phyloP scores from a whole-genome alignment of 1,140 invertebrate species.

The Triops longicaudatus region DNA sequence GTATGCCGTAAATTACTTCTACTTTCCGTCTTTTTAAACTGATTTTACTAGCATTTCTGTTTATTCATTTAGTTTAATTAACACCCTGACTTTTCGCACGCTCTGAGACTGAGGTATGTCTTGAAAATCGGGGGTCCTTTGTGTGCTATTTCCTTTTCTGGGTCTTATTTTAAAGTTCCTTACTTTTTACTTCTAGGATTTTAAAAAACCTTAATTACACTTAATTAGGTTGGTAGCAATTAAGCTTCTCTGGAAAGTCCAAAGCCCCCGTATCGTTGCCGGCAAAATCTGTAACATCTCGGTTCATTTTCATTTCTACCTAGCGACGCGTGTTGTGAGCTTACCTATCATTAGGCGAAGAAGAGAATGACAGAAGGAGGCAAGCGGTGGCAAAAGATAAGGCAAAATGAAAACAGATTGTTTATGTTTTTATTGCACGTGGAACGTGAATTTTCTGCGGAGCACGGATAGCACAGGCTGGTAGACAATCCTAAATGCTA shows the following conservation, averaged over 20 bases:
- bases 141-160: background rate
- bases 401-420: background rate
- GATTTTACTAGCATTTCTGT: no score
- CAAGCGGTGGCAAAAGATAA: background rate
- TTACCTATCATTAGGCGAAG: background rate
- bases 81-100: background rate
- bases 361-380: background rate
- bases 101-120: background rate
- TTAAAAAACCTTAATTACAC: background rate
- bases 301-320: background rate
- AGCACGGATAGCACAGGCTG: no score
- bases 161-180: background rate
- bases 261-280: background rate
- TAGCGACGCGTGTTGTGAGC: background rate
- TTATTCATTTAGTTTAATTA: no score
- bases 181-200: background rate
- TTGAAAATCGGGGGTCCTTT: no score
- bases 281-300: background rate
- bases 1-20: no score
- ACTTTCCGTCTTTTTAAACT: no score
- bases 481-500: no score
- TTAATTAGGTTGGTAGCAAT: background rate
- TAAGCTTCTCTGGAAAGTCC: background rate
- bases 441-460: background rate
- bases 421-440: background rate